Evolutionary conservation across 2,888 invertebrate species (phyloP).

Genomic region (Dione juno): DNA sequence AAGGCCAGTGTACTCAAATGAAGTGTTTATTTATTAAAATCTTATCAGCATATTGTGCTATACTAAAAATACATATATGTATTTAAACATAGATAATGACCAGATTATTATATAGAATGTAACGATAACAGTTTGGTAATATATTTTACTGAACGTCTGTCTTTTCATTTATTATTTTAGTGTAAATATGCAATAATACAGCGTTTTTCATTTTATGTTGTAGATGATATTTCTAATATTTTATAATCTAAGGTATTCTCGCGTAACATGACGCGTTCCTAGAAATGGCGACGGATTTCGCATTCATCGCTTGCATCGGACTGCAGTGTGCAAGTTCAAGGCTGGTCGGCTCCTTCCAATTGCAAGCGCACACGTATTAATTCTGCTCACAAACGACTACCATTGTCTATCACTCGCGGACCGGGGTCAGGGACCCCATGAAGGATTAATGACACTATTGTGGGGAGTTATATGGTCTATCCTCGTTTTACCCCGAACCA

Average conservation of each 20-base stretch:
- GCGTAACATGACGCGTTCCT: slow-evolving; percentile 63
- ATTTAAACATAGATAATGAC: neutral
- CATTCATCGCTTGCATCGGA: slow-evolving; percentile 70
- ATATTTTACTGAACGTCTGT: too few relatives aligned
- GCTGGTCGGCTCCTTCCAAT: slow-evolving; percentile 77
- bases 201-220: neutral
- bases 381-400: slow-evolving; percentile 79
- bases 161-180: too few relatives aligned
- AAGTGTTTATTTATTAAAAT: neutral
- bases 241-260: slow-evolving; percentile 19
- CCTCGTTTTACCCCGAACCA: slow-evolving; percentile 61
- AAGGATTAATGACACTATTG: slow-evolving; percentile 80
- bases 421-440: slow-evolving; percentile 74
- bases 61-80: neutral
- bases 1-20: neutral
- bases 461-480: slow-evolving; percentile 63
- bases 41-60: neutral
- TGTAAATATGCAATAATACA: too few relatives aligned
- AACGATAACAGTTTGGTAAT: too few relatives aligned
- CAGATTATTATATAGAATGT: neutral
- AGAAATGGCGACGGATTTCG: slow-evolving; percentile 75
- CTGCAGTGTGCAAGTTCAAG: slow-evolving; percentile 78
- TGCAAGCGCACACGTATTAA: slow-evolving; percentile 78
- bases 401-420: slow-evolving; percentile 79
- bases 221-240: neutral